phyloP scores from a whole-genome alignment of 2,797 vertebrate genomes.

The Vipera ursinii region DNA sequence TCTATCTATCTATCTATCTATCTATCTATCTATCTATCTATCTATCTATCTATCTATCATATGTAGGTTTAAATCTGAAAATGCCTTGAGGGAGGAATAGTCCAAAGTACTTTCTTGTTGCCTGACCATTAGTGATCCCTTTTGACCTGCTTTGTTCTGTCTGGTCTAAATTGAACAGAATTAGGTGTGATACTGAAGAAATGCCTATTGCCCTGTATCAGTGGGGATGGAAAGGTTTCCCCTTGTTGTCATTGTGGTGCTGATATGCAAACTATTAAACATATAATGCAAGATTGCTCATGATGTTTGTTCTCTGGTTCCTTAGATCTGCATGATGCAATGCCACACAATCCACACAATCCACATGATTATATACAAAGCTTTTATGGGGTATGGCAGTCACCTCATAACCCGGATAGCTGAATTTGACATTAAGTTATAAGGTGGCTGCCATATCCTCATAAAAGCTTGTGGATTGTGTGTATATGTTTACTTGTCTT shows the following conservation, averaged over 20 bases:
- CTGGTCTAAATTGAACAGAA: too few species aligned
- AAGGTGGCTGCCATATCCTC: background rate
- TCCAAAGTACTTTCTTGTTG: background rate
- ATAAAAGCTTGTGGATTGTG: too few species aligned
- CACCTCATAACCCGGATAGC: background rate
- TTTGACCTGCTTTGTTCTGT: background rate
- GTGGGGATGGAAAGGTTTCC: background rate
- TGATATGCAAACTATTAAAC: background rate
- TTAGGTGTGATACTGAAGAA: background rate
- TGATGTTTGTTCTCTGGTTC: background rate
- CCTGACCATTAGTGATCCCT: background rate
- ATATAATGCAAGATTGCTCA: background rate
- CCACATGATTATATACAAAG: too few species aligned
- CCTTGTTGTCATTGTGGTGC: background rate
- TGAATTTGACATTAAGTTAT: background rate
- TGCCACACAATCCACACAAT: background rate
- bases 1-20: too few species aligned
- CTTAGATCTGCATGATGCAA: background rate
- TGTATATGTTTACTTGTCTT: too few species aligned
- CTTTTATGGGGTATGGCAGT: too few species aligned
- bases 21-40: too few species aligned
- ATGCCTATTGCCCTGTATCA: background rate
- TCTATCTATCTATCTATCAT: too few species aligned
- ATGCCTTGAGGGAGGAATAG: background rate
- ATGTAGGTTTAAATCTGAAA: too few species aligned